These are phyloP conservation scores for Aeoliscus strigatus DNA, from an alignment of 2,797 vertebrate genomes.

Conservation along the genomic window DNA sequence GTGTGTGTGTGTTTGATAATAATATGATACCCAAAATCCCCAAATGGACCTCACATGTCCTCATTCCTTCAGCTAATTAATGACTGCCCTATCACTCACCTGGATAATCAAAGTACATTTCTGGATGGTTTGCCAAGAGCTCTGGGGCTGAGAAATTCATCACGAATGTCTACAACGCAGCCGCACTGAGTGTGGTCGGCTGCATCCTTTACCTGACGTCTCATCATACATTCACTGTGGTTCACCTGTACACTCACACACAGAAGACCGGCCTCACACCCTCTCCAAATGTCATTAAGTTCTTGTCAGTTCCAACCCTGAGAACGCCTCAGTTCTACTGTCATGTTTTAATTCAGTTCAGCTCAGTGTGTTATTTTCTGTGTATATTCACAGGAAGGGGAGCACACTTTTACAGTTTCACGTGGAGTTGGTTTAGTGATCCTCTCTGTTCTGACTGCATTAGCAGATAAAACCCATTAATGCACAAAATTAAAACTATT, in stretches of 20 bases:
- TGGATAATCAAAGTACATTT: no score
- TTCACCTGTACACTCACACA: no score
- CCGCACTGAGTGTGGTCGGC: no score
- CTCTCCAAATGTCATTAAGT: constrained; percentile 27
- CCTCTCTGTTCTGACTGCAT: constrained; percentile 27
- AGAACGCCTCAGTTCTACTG: constrained; percentile 4
- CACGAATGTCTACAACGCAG: no score
- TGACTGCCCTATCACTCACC: not conserved
- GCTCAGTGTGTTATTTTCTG: constrained; percentile 14
- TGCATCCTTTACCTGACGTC: constrained; percentile 14
- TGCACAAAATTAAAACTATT: constrained; percentile 21
- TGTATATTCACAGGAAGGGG: no score
- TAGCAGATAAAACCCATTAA: constrained; percentile 17
- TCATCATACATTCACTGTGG: constrained; percentile 21
- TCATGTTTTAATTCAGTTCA: constrained; percentile 10
- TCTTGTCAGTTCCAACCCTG: constrained; percentile 16
- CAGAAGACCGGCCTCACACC: constrained; percentile 21
- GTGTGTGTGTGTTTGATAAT: no score
- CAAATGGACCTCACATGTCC: no score
- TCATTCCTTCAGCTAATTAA: not conserved
- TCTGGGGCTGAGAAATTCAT: no score
- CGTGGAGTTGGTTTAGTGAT: no score
- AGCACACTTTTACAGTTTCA: no score
- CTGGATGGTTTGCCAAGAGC: no score
- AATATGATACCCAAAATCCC: no score